These are phyloP conservation scores for Patella depressa DNA, from an alignment of 2,888 invertebrate genomes.

Conservation along the genomic window DNA sequence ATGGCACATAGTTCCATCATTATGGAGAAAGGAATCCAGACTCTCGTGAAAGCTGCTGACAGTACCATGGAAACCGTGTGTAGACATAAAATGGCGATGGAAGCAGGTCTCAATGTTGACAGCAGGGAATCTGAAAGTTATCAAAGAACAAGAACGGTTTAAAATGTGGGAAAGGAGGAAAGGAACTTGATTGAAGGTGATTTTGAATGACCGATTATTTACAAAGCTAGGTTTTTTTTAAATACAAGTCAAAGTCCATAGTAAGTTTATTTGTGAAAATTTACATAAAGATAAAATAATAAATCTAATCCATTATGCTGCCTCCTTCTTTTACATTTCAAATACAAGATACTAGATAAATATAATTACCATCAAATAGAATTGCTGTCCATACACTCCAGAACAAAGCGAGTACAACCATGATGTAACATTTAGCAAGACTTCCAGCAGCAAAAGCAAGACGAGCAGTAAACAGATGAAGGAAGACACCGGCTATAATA, in stretches of 20 bases:
- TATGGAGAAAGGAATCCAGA: constrained; percentile 46
- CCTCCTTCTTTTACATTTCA: too few relatives aligned
- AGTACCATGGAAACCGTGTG: constrained; percentile 42
- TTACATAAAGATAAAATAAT: too few relatives aligned
- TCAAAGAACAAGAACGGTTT: too few relatives aligned
- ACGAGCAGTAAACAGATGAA: constrained; percentile 43
- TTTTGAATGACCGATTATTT: too few relatives aligned
- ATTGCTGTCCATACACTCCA: constrained; percentile 46
- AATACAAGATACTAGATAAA: too few relatives aligned
- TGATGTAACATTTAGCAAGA: constrained; percentile 43
- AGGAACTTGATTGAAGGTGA: too few relatives aligned
- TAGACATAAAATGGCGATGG: constrained; percentile 41
- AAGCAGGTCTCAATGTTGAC: constrained; percentile 29
- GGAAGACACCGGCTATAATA: constrained; percentile 44
- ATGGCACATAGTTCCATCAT: constrained; percentile 44
- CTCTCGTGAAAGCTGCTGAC: constrained; percentile 42
- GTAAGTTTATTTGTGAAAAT: too few relatives aligned
- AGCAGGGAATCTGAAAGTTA: constrained; percentile 31
- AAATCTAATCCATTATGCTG: too few relatives aligned
- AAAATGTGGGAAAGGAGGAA: too few relatives aligned
- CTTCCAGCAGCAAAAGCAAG: constrained; percentile 47
- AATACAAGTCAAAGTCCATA: too few relatives aligned
- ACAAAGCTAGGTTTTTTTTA: too few relatives aligned
- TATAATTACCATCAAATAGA: constrained; percentile 30
- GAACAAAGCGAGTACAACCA: constrained; percentile 36